Base-by-base conservation (phyloP, 64 coral and sea anemone species). In the Astreopora myriophthalma region DNA sequence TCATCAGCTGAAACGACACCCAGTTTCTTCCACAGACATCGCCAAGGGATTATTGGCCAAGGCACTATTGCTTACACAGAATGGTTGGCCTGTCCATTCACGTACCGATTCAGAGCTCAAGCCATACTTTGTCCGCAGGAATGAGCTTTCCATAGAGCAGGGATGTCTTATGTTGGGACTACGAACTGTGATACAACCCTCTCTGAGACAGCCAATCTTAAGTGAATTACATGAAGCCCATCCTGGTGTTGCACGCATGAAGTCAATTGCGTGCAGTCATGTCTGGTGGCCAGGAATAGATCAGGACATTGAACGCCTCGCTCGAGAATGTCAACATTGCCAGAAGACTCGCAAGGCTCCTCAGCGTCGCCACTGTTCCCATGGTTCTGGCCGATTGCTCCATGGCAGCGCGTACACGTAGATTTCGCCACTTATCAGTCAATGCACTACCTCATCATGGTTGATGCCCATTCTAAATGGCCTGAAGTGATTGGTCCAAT, bases 71-170 rank as follows among this genome's bases (percentile, higher is more conserved):
- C 57, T 74, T 22, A 88, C 86, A 23, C 44, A 73, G 12, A 27
- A 52, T 19, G 68, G 13, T 31, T 73, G 66, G 24, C 32, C 40
- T n/a, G 14, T 52, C n/a, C 9, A 73, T 19, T n/a, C 38, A 34
- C 33, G 85, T 33, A 19, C 85, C 10, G 61, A 87, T 33, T 67
- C 85, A 16, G 25, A 73, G 27, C 46, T 87, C 16, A 87, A 87
- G 68, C 85, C 40, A 46, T 87, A 25, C 36, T 87, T 87, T 27
- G 23, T 26, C 16, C 38, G 27, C 10, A 42, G 10, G 9, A n/a
- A 87, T 68, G 38, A 87, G 32, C 85, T 87, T 20, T 87, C 85
- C 48, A 35, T 73, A 14, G 68, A 87, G 33, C 85, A 87, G 36
- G 52, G 48, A 49, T 57, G 85, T 37, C 69, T 88, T n/a, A 88